Evolutionary conservation across 2,113 vertebrate genomes (phyloP).

Genomic region (Chelonoidis abingdonii): DNA sequence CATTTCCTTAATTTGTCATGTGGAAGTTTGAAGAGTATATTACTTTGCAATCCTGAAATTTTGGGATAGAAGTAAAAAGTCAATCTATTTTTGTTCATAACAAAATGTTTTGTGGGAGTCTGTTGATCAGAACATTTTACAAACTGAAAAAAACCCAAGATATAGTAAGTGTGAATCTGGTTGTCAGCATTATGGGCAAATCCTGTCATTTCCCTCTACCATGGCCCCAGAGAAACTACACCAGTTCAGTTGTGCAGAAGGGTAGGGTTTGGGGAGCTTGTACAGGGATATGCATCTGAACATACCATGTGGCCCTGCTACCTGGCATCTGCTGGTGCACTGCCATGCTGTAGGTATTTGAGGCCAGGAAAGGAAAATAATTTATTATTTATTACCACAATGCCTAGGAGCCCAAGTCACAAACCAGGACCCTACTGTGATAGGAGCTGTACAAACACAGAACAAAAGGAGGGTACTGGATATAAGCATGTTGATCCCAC

Average conservation of each 20-base stretch:
- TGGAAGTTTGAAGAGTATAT: background rate
- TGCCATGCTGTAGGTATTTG: background rate
- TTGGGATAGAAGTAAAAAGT: background rate
- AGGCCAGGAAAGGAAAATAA: fast-evolving
- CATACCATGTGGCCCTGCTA: fast-evolving
- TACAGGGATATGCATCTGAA: background rate
- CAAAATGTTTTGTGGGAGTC: background rate
- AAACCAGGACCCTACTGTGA: too few species aligned
- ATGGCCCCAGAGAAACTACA: background rate
- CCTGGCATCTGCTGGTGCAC: background rate
- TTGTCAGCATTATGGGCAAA: background rate
- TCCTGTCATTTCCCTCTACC: background rate
- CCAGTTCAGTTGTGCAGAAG: background rate
- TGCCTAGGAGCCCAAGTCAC: too few species aligned
- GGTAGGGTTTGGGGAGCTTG: fast-evolving
- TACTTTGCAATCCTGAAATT: background rate
- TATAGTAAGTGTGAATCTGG: background rate
- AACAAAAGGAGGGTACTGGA: background rate
- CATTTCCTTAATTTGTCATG: background rate
- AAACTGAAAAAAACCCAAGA: background rate
- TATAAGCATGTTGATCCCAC: background rate
- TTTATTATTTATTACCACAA: too few species aligned
- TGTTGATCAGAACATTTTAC: fast-evolving
- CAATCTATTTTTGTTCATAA: background rate
- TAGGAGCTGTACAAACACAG: background rate